Percentiles rank a stretch among this genome's conserved stretches.
Conservation (phyloP, 1,140 invertebrate genomes). For the Listronotus oregonensis region DNA sequence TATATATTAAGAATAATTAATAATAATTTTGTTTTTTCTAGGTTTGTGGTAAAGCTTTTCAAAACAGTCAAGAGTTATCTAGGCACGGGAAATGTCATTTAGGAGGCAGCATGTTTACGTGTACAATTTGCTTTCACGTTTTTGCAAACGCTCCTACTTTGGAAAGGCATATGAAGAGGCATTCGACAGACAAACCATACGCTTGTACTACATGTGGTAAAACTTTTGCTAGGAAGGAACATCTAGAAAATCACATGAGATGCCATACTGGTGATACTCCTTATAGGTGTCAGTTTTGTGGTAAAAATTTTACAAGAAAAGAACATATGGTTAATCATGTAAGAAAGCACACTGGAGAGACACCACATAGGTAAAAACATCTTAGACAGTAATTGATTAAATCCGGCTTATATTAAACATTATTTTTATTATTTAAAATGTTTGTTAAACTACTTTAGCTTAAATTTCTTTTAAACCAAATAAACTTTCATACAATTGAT, state of each 20-base stretch:
- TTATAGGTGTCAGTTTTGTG: constrained; percentile 69
- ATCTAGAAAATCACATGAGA: constrained; percentile 80
- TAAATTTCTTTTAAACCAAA: no score
- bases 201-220: constrained; percentile 83
- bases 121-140: constrained; percentile 74
- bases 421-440: no score
- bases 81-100: constrained; percentile 81
- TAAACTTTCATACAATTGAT: no score
- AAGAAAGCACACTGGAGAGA: constrained; percentile 74
- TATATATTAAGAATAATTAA: not conserved
- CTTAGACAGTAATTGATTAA: no score
- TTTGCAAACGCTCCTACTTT: constrained; percentile 72
- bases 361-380: constrained; percentile 64
- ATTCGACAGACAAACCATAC: constrained; percentile 81
- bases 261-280: constrained; percentile 86
- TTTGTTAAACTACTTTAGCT: no score
- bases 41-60: constrained; percentile 78
- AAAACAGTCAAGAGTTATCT: constrained; percentile 74
- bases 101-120: constrained; percentile 75
- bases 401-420: no score
- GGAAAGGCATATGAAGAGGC: constrained; percentile 76
- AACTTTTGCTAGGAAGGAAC: constrained; percentile 84
- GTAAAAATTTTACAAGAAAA: constrained; percentile 73
- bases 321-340: constrained; percentile 71
- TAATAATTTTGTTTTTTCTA: not conserved